Evolutionary conservation across 2,113 vertebrate genomes (phyloP), one percentile per base, ranked within the genome.

Genomic region (Equus przewalskii): DNA sequence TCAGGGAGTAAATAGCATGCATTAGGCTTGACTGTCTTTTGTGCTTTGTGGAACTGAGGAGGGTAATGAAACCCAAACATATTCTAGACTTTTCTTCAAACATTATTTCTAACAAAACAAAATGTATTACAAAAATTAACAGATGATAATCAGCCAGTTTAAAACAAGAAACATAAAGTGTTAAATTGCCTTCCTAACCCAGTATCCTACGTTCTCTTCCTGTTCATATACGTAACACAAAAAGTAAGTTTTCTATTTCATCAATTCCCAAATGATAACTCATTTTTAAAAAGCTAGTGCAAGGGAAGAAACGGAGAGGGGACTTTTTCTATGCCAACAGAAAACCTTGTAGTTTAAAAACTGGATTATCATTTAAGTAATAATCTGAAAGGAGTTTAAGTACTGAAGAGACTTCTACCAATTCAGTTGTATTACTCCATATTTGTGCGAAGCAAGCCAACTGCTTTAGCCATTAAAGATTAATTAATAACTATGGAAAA

Each of bases 11-110:
- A 69, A 18, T 5, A 80, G 36, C 12, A 30, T 3, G 24, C 1
- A 51, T 24, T 41, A 58, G 65, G 18, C 7, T 16, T 33, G 28
- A 84, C 13, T n/a, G 1, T 60, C 76, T 62, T 72, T 12, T 80
- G 28, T 80, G 24, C 30, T 73, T 44, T 89, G 56, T 72, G 72
- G 22, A 46, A 70, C 22, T 28, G 1, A 78, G 8, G 49, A 79
- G 15, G 22, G 22, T 36, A 80, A 33, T 65, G 64, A 78, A 87
- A 14, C 33, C 36, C 60, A 70, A 51, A 46, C 12, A 69, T n/a
- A 62, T 30, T 87, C 22, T 73, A 78, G 76, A 81, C 46, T 95
- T 93, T 97, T 82, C 76, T 70, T 79, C 86, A 21, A 91, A 60
- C n/a, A 79, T 93, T 89, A 82, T 79, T 96, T 89, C 58, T 85